phyloP scores from a whole-genome alignment of 2,888 invertebrate species.

The Pocota personata region DNA sequence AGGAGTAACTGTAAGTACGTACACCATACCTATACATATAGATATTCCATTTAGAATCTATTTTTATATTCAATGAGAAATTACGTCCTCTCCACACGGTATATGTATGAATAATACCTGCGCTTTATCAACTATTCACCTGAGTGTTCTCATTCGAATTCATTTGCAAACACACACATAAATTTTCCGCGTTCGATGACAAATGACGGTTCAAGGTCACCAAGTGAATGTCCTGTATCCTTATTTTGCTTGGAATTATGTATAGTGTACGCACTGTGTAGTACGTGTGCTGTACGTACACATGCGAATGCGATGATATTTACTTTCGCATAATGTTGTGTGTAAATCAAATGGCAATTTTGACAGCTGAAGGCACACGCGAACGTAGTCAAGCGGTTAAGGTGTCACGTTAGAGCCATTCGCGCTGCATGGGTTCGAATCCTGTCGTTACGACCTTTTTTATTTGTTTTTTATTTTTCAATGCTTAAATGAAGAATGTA shows the following conservation, averaged over 20 bases:
- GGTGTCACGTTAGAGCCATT: too few species aligned
- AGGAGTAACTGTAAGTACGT: background rate
- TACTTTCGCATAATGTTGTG: background rate
- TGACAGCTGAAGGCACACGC: too few species aligned
- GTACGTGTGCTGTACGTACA: background rate
- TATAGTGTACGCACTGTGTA: too few species aligned
- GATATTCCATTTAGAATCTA: background rate
- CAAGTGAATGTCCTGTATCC: background rate
- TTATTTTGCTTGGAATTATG: background rate
- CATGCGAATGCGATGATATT: background rate
- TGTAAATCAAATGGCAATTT: too few species aligned
- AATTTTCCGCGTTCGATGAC: background rate
- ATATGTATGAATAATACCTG: background rate
- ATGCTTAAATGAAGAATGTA: too few species aligned
- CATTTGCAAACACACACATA: background rate
- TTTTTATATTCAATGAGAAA: background rate
- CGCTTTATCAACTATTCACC: background rate
- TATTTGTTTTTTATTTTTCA: too few species aligned
- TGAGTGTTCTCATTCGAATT: background rate
- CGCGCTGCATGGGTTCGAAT: too few species aligned
- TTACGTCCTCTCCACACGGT: background rate
- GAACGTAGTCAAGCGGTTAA: too few species aligned
- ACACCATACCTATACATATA: too few species aligned
- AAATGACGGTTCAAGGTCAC: slow-evolving; percentile 20
- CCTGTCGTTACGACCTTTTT: too few species aligned